Conservation (phyloP, 1,140 invertebrate genomes). For the Drepana arcuata region DNA sequence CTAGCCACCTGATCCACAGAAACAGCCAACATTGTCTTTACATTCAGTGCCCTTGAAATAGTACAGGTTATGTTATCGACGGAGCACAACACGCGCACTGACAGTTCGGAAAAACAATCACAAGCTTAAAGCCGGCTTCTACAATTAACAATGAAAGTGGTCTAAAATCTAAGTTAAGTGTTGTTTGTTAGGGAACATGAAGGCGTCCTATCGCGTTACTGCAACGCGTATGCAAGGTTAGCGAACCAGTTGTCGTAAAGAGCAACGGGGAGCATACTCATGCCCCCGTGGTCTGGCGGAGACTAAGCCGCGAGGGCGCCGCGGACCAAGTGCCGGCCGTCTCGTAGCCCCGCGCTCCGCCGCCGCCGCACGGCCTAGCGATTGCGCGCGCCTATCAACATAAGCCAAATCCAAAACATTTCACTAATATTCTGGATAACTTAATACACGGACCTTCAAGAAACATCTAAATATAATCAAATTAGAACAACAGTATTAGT, state of each 20-base stretch:
- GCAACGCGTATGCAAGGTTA: slow-evolving; percentile 36
- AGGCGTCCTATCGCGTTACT: slow-evolving; percentile 25
- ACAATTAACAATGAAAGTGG: slow-evolving; percentile 21
- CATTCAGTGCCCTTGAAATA: slow-evolving; percentile 62
- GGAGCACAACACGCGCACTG: slow-evolving; percentile 67
- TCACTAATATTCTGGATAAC: no score
- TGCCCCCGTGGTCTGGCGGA: slow-evolving; percentile 30
- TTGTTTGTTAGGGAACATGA: no score
- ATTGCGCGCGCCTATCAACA: slow-evolving; percentile 27
- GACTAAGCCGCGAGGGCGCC: slow-evolving; percentile 57
- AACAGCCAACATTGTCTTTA: slow-evolving; percentile 34
- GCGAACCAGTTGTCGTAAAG: slow-evolving; percentile 29
- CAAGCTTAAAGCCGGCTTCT: slow-evolving; percentile 44
- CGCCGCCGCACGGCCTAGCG: slow-evolving; percentile 29
- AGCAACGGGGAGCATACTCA: slow-evolving; percentile 23
- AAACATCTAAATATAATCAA: no score
- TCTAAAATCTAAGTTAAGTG: no score
- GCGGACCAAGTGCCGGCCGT: slow-evolving; percentile 42
- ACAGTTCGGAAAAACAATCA: slow-evolving; percentile 63
- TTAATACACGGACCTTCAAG: no score
- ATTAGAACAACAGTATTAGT: no score
- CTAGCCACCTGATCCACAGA: slow-evolving; percentile 49
- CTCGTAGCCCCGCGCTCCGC: slow-evolving; percentile 40
- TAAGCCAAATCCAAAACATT: no score
- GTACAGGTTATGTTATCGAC: slow-evolving; percentile 69